Evolutionary conservation across 2,888 invertebrate genomes (phyloP), one percentile per base, ranked within the genome.

Genomic region (Xanthia icteritia): DNA sequence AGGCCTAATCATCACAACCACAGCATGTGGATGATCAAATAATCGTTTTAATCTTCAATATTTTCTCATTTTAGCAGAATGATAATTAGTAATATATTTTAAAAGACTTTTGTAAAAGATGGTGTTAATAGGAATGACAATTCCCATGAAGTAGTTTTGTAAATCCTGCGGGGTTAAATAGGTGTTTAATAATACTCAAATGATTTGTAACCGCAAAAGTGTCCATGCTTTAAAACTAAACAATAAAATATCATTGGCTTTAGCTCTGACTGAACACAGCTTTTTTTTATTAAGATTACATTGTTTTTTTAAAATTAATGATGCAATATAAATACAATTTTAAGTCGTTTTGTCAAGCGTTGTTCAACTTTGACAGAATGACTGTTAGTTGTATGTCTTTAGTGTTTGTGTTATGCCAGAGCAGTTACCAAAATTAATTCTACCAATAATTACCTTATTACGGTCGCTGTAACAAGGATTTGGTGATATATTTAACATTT

Each of bases 211-310:
- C 83, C 73, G 82, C 66, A 84, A 87, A 88, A 81, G 80, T 89
- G 90, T 87, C 92, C 91, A 93, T 91, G 92, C 95, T 95, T 96
- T 89, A 88, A 90, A 90, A 91, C 93, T 94, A 73, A 89, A 88
- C 92, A 89, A 77, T 91, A 88, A 84, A 86, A 86, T 73, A 54
- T 81, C 76, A 83, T 86, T 86, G 82, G 83, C 86, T 82, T 83
- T 79, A 68, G 51, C 68, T 79, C 76, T 88, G 73, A 42, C 81
- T 69, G 71, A 88, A 87, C 77, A 86, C 82, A 76, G 78, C 15
- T 36, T 61, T 63, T 72, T 42, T n/a, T 56, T 45, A 51, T 60
- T 42, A 5, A n/a, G 5, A 66, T 54, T 1, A n/a, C n/a, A n/a
- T n/a, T n/a, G n/a, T n/a, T n/a, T n/a, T n/a, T n/a, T n/a, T n/a